Conservation (phyloP, 2,113 vertebrate genomes). For the Lutjanus erythropterus region DNA sequence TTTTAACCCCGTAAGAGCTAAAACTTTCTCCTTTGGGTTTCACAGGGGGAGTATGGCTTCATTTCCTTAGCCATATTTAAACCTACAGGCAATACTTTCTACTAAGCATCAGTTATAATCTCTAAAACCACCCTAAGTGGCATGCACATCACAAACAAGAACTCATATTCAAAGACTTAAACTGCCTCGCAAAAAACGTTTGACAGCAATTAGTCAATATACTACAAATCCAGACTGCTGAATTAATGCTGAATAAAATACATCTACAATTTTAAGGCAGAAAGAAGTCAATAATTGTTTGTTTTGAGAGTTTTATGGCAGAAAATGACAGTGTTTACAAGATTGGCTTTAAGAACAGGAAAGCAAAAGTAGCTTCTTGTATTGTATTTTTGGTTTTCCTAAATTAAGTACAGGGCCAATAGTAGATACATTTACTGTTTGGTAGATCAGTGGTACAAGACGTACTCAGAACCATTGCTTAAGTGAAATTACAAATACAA, state of each 20-base stretch:
- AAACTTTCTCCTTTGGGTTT: background rate
- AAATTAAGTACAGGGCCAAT: background rate
- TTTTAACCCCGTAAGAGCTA: slow-evolving; percentile 12
- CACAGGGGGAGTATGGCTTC: background rate
- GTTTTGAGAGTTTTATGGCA: background rate
- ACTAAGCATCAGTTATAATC: background rate
- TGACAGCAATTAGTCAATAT: background rate
- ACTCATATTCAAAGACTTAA: background rate
- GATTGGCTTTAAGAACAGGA: background rate
- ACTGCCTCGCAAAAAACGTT: background rate
- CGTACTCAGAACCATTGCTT: background rate
- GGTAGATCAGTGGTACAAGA: background rate
- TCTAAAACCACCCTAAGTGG: background rate
- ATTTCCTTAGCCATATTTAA: background rate
- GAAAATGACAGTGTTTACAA: background rate
- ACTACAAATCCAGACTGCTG: background rate
- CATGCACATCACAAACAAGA: slow-evolving; percentile 2
- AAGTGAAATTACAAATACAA: background rate
- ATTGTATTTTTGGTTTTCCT: background rate
- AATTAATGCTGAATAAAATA: background rate
- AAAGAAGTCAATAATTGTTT: background rate
- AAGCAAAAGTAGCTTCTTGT: background rate
- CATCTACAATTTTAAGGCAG: background rate
- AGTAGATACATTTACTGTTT: background rate
- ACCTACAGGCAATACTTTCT: background rate